These are phyloP conservation scores for Aspidapion aeneum DNA, from an alignment of 2,888 invertebrate species.

Conservation along the genomic window DNA sequence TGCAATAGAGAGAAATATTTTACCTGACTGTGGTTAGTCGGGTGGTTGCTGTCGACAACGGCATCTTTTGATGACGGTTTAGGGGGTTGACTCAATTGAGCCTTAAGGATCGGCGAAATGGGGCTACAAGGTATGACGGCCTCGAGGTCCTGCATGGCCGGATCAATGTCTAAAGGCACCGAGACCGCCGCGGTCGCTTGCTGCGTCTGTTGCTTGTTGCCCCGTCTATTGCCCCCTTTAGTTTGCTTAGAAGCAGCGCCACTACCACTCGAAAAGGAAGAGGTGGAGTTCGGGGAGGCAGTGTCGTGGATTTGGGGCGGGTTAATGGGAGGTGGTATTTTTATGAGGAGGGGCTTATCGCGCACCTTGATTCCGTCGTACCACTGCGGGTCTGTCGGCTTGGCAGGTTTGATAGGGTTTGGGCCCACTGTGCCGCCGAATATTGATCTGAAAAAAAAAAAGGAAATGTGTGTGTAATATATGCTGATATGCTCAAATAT, in stretches of 20 bases:
- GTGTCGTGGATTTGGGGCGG: constrained; percentile 10
- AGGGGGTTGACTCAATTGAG: constrained; percentile 72
- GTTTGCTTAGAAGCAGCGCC: constrained; percentile 9
- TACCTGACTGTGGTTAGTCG: constrained; percentile 54
- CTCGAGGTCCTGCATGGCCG: constrained; percentile 28
- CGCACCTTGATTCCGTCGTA: constrained; percentile 69
- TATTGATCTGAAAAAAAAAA: constrained; percentile 58
- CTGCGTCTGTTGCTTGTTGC: constrained; percentile 15
- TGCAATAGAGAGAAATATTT: too few species aligned
- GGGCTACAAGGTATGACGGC: constrained; percentile 53
- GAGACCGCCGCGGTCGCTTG: constrained; percentile 10
- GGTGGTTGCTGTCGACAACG: neutral
- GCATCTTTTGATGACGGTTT: constrained; percentile 42
- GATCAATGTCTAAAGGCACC: constrained; percentile 24
- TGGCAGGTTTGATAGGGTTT: constrained; percentile 62
- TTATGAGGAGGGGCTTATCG: constrained; percentile 55
- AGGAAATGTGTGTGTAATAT: too few species aligned
- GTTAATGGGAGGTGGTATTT: constrained; percentile 42
- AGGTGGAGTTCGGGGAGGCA: neutral
- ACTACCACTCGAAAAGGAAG: neutral
- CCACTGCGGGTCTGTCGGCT: constrained; percentile 53
- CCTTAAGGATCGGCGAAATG: constrained; percentile 78
- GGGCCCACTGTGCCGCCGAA: constrained; percentile 84
- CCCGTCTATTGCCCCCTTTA: constrained; percentile 11
- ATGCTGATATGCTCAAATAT: too few species aligned